These are phyloP conservation scores for Strix uralensis DNA, from an alignment of 2,113 vertebrate species.

Conservation along the genomic window DNA sequence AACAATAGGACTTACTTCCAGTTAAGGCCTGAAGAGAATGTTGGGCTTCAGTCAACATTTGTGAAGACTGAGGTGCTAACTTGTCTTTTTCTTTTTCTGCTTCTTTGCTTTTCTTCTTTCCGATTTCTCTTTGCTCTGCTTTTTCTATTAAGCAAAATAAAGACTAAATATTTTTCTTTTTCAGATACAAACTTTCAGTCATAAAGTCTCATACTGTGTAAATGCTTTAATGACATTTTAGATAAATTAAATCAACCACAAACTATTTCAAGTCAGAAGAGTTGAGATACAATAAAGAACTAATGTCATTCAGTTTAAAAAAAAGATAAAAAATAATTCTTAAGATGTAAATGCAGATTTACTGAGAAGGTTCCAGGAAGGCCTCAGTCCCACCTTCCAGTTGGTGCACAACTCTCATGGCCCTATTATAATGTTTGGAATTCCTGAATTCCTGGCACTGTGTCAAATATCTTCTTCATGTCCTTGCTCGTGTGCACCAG, in stretches of 20 bases:
- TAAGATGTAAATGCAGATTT: neutral
- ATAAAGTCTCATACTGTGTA: neutral
- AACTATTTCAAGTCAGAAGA: neutral
- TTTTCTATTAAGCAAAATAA: constrained; percentile 66
- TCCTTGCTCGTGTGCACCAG: neutral
- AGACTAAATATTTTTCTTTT: neutral
- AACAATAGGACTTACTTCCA: constrained; percentile 71
- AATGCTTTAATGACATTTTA: neutral
- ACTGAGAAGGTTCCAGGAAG: neutral
- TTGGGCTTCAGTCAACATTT: constrained; percentile 40
- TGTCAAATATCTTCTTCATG: neutral
- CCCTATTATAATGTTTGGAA: neutral
- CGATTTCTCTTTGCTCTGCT: constrained; percentile 67
- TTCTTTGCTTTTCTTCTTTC: constrained; percentile 75
- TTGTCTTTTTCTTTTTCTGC: constrained; percentile 74
- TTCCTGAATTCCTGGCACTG: neutral
- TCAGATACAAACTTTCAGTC: neutral
- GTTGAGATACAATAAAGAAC: neutral
- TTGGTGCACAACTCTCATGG: neutral
- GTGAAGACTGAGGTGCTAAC: constrained; percentile 28
- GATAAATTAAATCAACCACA: neutral
- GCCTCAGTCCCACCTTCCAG: neutral
- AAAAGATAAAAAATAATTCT: neutral
- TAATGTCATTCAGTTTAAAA: neutral
- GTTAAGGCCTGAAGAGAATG: constrained; percentile 30